phyloP scores from a whole-genome alignment of 2,888 invertebrate species.

The Bellardia pandia region DNA sequence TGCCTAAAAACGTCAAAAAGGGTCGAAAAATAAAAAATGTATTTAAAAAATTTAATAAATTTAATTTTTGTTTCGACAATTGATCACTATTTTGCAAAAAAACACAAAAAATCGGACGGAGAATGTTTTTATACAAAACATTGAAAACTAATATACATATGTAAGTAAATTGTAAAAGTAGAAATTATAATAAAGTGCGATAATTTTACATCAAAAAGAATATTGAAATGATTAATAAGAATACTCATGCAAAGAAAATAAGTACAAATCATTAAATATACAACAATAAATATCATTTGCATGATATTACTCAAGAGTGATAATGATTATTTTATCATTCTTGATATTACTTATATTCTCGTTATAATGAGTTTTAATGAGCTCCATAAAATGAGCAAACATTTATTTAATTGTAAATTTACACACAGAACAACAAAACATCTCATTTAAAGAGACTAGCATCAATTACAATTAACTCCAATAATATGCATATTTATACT shows the following conservation, averaged over 20 bases:
- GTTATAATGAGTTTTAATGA: not conserved
- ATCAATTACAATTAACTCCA: not conserved
- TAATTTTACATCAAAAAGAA: not conserved
- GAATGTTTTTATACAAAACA: too few relatives aligned
- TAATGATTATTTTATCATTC: too few relatives aligned
- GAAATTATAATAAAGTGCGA: not conserved
- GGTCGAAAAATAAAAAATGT: too few relatives aligned
- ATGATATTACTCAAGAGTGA: not conserved
- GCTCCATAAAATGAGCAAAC: not conserved
- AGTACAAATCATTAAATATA: not conserved
- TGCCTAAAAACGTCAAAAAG: too few relatives aligned
- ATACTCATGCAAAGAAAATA: not conserved
- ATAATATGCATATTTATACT: not conserved
- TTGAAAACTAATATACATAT: too few relatives aligned
- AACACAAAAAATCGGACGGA: too few relatives aligned
- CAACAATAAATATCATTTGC: not conserved
- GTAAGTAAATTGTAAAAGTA: not conserved
- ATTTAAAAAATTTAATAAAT: too few relatives aligned
- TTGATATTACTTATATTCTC: not conserved
- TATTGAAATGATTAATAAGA: not conserved
- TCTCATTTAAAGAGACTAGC: not conserved
- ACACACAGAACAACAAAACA: not conserved
- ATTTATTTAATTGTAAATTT: constrained; percentile 2
- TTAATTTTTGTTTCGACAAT: too few relatives aligned
- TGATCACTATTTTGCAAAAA: too few relatives aligned